Percentiles rank a stretch among this genome's conserved stretches.
Evolutionary conservation across 2,888 invertebrate species (phyloP).

Genomic region (Diaphora mendica): DNA sequence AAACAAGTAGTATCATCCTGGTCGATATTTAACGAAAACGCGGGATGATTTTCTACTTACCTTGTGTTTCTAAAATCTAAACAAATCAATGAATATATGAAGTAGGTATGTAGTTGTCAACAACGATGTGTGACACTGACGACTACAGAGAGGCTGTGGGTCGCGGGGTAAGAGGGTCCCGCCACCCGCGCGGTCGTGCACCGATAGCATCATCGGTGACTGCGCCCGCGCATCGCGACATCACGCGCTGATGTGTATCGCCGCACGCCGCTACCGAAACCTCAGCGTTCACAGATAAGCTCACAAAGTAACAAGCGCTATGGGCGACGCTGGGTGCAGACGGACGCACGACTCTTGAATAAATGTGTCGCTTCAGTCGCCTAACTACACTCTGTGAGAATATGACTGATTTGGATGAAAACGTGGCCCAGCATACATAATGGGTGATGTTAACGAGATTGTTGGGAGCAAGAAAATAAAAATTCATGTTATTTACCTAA

Average conservation of each 20-base stretch:
- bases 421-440: conserved; percentile 46
- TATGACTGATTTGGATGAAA: conserved; percentile 48
- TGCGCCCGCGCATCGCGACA: conserved; percentile 71
- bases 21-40: not conserved
- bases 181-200: conserved; percentile 64
- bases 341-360: conserved; percentile 77
- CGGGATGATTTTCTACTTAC: not conserved
- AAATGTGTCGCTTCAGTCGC: conserved; percentile 70
- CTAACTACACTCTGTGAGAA: conserved; percentile 53
- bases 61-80: not conserved
- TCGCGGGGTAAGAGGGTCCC: conserved; percentile 29
- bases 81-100: not conserved
- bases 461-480: conserved; percentile 32
- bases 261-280: conserved; percentile 63
- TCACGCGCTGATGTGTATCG: conserved; percentile 79
- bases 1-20: too few species aligned
- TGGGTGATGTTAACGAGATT: conserved; percentile 34
- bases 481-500: conserved; percentile 22
- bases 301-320: conserved; percentile 57
- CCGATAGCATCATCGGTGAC: conserved; percentile 76
- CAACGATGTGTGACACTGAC: conserved; percentile 40
- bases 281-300: conserved; percentile 32
- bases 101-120: conserved; percentile 6
- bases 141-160: conserved; percentile 22
- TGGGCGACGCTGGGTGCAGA: conserved; percentile 58